These are phyloP conservation scores for Pseudomyrmex cubaensis DNA, from an alignment of 1,140 invertebrate species.

Conservation along the genomic window DNA sequence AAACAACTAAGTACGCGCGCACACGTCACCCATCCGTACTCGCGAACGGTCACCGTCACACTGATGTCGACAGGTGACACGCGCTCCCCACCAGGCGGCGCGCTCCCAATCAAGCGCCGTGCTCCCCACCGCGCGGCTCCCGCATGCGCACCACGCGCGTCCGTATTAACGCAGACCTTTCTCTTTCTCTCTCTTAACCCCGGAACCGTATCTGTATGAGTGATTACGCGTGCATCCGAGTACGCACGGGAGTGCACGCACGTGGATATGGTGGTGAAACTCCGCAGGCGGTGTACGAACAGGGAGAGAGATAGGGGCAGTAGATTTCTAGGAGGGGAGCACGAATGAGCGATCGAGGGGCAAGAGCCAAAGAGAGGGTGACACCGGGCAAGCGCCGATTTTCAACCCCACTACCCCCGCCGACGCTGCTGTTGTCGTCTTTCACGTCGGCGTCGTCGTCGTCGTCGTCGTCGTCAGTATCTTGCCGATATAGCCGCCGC, in stretches of 20 bases:
- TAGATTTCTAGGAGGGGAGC: constrained; percentile 22
- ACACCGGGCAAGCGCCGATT: constrained; percentile 68
- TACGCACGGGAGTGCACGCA: constrained; percentile 58
- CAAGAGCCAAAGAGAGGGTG: constrained; percentile 41
- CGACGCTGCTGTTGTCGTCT: constrained; percentile 52
- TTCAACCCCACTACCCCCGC: constrained; percentile 67
- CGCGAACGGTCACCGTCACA: constrained; percentile 66
- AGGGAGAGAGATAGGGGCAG: constrained; percentile 37
- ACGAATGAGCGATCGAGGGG: constrained; percentile 5
- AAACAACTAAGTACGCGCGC: constrained; percentile 12
- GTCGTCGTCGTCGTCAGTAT: constrained; percentile 37
- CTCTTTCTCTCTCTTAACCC: neutral
- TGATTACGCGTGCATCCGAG: constrained; percentile 40
- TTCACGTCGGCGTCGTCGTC: constrained; percentile 35
- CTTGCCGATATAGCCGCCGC: constrained; percentile 54
- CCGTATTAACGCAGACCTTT: neutral
- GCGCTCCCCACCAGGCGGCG: constrained; percentile 55
- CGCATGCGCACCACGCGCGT: constrained; percentile 6
- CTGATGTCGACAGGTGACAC: constrained; percentile 69
- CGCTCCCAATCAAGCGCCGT: neutral
- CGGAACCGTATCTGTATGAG: constrained; percentile 36
- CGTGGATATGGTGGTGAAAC: constrained; percentile 50
- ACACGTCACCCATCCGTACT: constrained; percentile 49
- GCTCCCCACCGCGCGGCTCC: neutral
- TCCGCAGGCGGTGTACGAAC: constrained; percentile 15